phyloP scores from a whole-genome alignment of 2,888 invertebrate genomes.

The Plagodis pulveraria region DNA sequence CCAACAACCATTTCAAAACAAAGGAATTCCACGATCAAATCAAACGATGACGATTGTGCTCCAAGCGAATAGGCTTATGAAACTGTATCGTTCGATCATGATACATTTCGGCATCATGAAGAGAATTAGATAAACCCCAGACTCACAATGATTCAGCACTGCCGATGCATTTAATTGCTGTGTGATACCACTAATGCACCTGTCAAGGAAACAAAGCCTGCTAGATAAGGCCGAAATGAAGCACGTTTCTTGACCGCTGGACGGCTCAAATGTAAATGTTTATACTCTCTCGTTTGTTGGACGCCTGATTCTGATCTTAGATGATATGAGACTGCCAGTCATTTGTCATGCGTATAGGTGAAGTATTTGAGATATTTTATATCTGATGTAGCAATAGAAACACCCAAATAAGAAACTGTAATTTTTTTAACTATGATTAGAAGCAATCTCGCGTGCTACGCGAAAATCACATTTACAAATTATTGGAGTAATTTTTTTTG shows the following conservation, averaged over 20 bases:
- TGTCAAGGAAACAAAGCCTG: slow-evolving; percentile 82
- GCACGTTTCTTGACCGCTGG: slow-evolving; percentile 66
- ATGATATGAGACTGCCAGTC: slow-evolving; percentile 72
- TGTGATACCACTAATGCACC: slow-evolving; percentile 83
- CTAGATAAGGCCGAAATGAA: slow-evolving; percentile 80
- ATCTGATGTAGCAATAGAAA: slow-evolving; percentile 9
- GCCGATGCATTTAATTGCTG: slow-evolving; percentile 81
- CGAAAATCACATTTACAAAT: too few relatives aligned
- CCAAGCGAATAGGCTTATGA: slow-evolving; percentile 41
- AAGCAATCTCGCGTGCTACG: too few relatives aligned
- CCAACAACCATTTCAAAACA: slow-evolving; percentile 59
- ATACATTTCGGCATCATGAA: slow-evolving; percentile 31
- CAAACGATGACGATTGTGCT: slow-evolving; percentile 38
- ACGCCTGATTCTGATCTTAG: slow-evolving; percentile 66
- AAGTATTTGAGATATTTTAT: slow-evolving; percentile 40
- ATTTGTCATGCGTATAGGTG: slow-evolving; percentile 69
- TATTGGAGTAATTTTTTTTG: too few relatives aligned
- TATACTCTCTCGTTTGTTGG: slow-evolving; percentile 75
- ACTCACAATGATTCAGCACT: slow-evolving; percentile 75
- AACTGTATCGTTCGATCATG: slow-evolving; percentile 34
- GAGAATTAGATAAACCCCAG: slow-evolving; percentile 28
- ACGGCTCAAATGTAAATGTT: slow-evolving; percentile 79
- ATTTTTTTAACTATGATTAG: too few relatives aligned
- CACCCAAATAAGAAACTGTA: too few relatives aligned
- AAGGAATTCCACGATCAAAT: slow-evolving; percentile 73